These are phyloP conservation scores for Monoplex corrugatus DNA, from an alignment of 2,888 invertebrate species.

Conservation along the genomic window DNA sequence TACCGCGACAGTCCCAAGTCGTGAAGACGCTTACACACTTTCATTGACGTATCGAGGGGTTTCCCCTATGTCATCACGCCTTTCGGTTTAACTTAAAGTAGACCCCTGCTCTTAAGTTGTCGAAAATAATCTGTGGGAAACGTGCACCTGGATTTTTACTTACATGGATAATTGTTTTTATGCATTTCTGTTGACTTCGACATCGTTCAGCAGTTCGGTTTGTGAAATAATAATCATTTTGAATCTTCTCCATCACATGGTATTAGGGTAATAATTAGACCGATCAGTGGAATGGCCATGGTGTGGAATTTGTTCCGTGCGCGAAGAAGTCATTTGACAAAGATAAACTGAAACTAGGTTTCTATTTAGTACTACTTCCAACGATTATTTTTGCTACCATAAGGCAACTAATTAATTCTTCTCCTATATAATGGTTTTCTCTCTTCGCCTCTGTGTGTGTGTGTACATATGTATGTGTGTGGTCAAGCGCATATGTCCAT, in stretches of 20 bases:
- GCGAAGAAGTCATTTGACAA: no score
- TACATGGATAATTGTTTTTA: no score
- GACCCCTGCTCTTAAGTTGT: not conserved
- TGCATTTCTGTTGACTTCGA: no score
- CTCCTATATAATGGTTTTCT: not conserved
- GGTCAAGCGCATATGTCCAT: not conserved
- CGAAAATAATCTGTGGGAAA: not conserved
- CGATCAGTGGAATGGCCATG: no score
- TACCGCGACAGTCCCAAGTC: conserved; percentile 14
- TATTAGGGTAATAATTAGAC: no score
- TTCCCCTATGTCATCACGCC: conserved; percentile 32
- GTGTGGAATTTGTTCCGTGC: no score
- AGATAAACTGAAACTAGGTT: no score
- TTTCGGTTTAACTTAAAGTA: not conserved
- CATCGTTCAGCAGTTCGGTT: no score
- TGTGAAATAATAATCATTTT: no score
- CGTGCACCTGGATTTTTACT: not conserved
- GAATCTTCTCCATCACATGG: no score
- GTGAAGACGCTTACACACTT: conserved; percentile 20
- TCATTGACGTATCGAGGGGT: conserved; percentile 44
- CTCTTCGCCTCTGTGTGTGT: not conserved
- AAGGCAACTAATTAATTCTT: not conserved
- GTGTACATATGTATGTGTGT: not conserved
- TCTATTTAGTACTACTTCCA: not conserved
- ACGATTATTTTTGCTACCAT: not conserved